A percentile compares a stretch with the other conserved stretches of the same genome.
Conservation (phyloP, 2,888 invertebrate genomes). For the Tortrix viridana region DNA sequence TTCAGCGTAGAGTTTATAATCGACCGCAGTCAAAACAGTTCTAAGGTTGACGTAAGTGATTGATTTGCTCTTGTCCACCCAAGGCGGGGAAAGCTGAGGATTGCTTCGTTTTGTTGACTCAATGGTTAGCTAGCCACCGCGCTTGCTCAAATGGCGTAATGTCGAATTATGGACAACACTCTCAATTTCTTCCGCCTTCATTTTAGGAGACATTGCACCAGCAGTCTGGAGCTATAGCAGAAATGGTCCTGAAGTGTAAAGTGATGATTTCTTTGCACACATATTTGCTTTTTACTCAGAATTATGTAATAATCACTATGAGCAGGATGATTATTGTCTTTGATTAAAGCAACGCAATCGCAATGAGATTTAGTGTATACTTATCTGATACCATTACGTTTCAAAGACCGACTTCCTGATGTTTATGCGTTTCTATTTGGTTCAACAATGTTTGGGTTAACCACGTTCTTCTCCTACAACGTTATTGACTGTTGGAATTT, state of each 20-base stretch:
- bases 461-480: no score
- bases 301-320: constrained; percentile 11
- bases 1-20: constrained; percentile 50
- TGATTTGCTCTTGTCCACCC: constrained; percentile 56
- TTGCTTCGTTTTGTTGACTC: constrained; percentile 59
- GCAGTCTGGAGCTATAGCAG: constrained; percentile 21
- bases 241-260: not conserved
- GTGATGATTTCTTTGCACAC: not conserved
- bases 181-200: constrained; percentile 70
- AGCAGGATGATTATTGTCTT: not conserved
- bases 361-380: constrained; percentile 17
- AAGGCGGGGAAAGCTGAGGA: constrained; percentile 69
- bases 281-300: constrained; percentile 7
- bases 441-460: constrained; percentile 5
- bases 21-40: constrained; percentile 37
- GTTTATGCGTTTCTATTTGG: constrained; percentile 6
- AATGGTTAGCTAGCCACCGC: constrained; percentile 57
- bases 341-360: not conserved
- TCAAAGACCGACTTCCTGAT: constrained; percentile 22
- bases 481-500: no score
- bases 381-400: constrained; percentile 21
- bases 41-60: constrained; percentile 54
- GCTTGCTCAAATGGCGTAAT: constrained; percentile 64
- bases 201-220: constrained; percentile 48
- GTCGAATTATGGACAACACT: constrained; percentile 64